Evolutionary conservation across 2,888 invertebrate genomes (phyloP).

Genomic region (Sinhomidia bicolor): DNA sequence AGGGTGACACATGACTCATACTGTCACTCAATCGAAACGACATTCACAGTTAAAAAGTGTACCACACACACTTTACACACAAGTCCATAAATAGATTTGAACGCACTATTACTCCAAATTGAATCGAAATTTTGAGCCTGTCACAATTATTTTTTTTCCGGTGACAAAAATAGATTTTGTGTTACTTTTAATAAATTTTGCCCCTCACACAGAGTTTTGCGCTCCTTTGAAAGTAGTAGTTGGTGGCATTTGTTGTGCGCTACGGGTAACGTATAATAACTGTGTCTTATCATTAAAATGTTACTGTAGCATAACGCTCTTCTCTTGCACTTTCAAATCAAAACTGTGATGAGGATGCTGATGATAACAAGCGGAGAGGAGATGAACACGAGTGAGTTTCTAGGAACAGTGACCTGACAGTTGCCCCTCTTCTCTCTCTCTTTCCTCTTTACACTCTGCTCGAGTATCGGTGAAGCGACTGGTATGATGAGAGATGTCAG

Average conservation of each 20-base stretch:
- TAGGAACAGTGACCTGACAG: constrained; percentile 62
- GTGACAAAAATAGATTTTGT: constrained; percentile 38
- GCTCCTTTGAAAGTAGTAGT: neutral
- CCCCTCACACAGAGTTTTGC: neutral
- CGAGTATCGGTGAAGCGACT: constrained; percentile 60
- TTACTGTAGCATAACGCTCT: too few species aligned
- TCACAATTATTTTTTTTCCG: neutral
- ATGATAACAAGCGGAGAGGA: neutral
- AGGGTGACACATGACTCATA: constrained; percentile 12
- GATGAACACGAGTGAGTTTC: neutral
- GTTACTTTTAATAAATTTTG: neutral
- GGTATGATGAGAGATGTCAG: constrained; percentile 53
- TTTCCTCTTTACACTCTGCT: constrained; percentile 26
- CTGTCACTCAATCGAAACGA: constrained; percentile 31
- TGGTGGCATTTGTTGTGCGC: too few species aligned
- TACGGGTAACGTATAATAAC: too few species aligned
- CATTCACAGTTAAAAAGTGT: neutral
- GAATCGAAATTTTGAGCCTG: neutral
- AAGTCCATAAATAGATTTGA: neutral
- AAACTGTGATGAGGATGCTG: neutral
- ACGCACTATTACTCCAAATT: neutral
- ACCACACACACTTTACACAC: neutral
- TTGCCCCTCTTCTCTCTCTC: neutral
- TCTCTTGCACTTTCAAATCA: neutral
- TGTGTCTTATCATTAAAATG: too few species aligned